phyloP scores from a whole-genome alignment of 2,113 vertebrate genomes.

The Nematolebias whitei region DNA sequence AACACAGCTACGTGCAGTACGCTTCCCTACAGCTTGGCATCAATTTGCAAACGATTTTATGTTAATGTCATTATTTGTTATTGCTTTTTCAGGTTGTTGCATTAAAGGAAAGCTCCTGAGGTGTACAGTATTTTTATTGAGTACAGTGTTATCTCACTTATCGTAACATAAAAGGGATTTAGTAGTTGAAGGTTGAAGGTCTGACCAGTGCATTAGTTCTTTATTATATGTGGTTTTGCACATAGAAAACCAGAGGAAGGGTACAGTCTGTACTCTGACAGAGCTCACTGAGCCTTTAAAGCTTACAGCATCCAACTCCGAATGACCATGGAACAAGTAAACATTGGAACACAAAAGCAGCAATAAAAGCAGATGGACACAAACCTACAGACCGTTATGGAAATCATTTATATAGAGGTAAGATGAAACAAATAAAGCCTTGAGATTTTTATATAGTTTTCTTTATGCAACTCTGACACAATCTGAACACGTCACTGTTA shows the following conservation, averaged over 20 bases:
- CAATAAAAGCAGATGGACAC: slow-evolving; percentile 19
- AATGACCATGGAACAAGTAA: slow-evolving; percentile 29
- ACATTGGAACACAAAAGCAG: slow-evolving; percentile 24
- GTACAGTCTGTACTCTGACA: slow-evolving; percentile 23
- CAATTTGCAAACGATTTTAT: background rate
- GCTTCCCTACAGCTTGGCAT: background rate
- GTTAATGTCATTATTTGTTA: background rate
- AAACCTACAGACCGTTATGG: background rate
- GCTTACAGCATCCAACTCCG: slow-evolving; percentile 35
- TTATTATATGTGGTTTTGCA: slow-evolving; percentile 35
- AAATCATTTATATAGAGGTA: no score
- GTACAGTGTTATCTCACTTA: no score
- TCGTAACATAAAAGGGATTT: background rate
- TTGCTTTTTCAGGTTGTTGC: background rate
- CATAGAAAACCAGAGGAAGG: slow-evolving; percentile 28
- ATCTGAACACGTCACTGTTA: background rate
- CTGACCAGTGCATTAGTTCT: background rate
- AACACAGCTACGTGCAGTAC: slow-evolving; percentile 1
- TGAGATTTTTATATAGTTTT: background rate
- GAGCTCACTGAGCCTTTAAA: slow-evolving; percentile 37
- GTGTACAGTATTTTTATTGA: no score
- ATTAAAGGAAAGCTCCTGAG: no score
- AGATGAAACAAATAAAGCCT: background rate
- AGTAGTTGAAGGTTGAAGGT: background rate
- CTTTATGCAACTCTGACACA: no score